phyloP scores from a whole-genome alignment of 2,113 vertebrate species.

The Proterorhinus semilunaris region DNA sequence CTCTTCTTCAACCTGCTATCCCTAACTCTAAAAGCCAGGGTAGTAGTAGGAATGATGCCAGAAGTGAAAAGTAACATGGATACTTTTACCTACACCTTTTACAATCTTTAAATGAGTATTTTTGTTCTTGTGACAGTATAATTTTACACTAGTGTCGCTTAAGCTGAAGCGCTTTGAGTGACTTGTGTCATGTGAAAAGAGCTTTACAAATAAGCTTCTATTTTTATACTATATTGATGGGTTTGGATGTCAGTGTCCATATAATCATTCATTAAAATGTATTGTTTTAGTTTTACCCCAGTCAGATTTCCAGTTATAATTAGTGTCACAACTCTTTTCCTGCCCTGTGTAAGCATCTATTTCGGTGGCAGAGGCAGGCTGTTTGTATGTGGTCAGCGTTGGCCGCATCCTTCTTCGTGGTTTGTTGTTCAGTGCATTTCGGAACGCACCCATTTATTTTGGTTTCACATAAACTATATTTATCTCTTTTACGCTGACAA shows the following conservation, averaged over 20 bases:
- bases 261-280: background rate
- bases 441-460: constrained; percentile 88
- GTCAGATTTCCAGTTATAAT: constrained; percentile 60
- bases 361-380: constrained; percentile 81
- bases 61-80: background rate
- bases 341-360: constrained; percentile 80
- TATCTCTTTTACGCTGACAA: constrained; percentile 82
- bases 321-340: constrained; percentile 83
- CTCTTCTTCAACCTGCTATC: constrained; percentile 43
- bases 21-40: constrained; percentile 32
- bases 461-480: constrained; percentile 91
- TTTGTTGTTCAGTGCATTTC: constrained; percentile 82
- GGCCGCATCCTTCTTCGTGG: constrained; percentile 84
- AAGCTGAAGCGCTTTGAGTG: constrained; percentile 9
- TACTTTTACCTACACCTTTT: background rate
- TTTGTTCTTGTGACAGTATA: too few species aligned
- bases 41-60: constrained; percentile 17
- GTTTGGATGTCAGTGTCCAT: background rate
- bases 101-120: too few species aligned
- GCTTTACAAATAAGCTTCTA: background rate
- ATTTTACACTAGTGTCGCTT: too few species aligned
- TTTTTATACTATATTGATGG: background rate
- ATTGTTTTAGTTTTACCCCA: background rate
- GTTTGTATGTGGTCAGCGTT: constrained; percentile 80
- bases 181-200: background rate